These are phyloP conservation scores for Pantherophis guttatus DNA, from an alignment of 2,113 vertebrate species.

Conservation along the genomic window DNA sequence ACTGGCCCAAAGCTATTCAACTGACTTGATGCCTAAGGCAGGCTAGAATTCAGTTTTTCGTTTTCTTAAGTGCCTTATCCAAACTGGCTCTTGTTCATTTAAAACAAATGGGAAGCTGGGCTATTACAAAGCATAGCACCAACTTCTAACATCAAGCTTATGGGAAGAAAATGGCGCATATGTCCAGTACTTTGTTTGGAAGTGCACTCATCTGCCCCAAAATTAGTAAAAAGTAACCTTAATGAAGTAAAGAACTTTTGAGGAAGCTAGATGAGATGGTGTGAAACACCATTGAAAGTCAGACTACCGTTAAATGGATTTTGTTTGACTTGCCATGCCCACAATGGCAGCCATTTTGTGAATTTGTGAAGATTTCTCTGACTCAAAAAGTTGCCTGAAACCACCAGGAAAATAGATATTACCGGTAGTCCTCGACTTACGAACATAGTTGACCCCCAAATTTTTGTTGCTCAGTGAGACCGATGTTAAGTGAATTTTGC, in stretches of 20 bases:
- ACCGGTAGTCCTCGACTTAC: neutral
- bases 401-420: neutral
- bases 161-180: neutral
- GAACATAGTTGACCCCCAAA: neutral
- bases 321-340: neutral
- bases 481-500: neutral
- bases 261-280: neutral
- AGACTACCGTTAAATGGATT: neutral
- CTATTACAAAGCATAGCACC: no score
- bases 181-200: neutral
- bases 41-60: neutral
- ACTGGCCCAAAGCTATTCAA: neutral
- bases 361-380: neutral
- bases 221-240: neutral
- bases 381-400: neutral
- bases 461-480: neutral
- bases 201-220: neutral
- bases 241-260: neutral
- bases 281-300: neutral
- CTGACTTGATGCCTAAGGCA: neutral
- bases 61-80: neutral
- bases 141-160: neutral
- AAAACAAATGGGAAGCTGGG: neutral
- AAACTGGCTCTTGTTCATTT: neutral
- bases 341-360: neutral